phyloP scores from a whole-genome alignment of 2,888 invertebrate species.

The Rhabditophanes sp. region DNA sequence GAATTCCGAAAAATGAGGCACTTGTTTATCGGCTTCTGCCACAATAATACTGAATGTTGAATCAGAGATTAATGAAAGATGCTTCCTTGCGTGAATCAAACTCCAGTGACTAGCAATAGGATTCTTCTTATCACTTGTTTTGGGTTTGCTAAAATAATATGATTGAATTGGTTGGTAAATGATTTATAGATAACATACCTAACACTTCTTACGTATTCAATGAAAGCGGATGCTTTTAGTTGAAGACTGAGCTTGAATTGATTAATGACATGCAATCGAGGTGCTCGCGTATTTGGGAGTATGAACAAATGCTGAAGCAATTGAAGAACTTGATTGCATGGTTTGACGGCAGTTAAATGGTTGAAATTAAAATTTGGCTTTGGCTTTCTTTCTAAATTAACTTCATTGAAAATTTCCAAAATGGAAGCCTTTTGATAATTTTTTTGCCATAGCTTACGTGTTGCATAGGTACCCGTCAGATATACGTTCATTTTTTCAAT shows the following conservation, averaged over 20 bases:
- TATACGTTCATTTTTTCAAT: slow-evolving; percentile 27
- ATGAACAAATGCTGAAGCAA: slow-evolving; percentile 21
- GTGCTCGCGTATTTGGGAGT: slow-evolving; percentile 22
- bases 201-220: slow-evolving; percentile 19
- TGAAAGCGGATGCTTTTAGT: slow-evolving; percentile 25
- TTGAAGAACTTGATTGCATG: slow-evolving; percentile 14
- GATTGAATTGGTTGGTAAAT: too few relatives aligned
- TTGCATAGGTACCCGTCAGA: slow-evolving; percentile 20
- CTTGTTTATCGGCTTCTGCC: slow-evolving; percentile 28
- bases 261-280: slow-evolving; percentile 22
- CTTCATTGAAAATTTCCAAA: slow-evolving; percentile 6
- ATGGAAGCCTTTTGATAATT: too few relatives aligned
- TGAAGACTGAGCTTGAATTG: slow-evolving; percentile 30
- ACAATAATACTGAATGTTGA: slow-evolving; percentile 25
- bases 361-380: slow-evolving; percentile 1
- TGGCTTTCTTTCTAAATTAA: slow-evolving; percentile 4
- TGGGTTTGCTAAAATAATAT: slow-evolving; percentile 13
- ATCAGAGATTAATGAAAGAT: slow-evolving; percentile 11
- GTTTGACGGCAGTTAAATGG: slow-evolving; percentile 10
- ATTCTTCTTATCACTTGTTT: slow-evolving; percentile 3
- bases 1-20: slow-evolving; percentile 31
- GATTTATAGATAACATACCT: too few relatives aligned
- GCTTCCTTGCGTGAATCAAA: slow-evolving; percentile 9
- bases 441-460: too few relatives aligned
- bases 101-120: slow-evolving; percentile 8